Evolutionary conservation across 2,113 vertebrate species (phyloP).

Genomic region (Solea senegalensis): DNA sequence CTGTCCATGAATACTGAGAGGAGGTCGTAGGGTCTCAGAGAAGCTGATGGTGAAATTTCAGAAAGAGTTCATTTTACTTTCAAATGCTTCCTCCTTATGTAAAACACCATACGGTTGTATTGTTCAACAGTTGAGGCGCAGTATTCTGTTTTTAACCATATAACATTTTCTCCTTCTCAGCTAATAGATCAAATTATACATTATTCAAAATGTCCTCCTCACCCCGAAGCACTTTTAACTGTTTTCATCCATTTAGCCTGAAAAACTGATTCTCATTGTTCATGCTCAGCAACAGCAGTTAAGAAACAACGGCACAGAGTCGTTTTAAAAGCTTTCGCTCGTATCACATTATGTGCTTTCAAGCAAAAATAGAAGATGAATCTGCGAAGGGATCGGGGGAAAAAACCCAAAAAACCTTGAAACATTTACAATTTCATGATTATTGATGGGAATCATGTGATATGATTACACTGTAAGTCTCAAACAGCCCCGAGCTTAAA

Average conservation of each 20-base stretch:
- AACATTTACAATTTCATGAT: neutral
- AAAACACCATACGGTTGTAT: neutral
- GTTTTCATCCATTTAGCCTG: neutral
- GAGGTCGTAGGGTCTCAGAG: constrained; percentile 5
- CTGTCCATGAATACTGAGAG: constrained; percentile 23
- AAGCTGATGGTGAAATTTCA: neutral
- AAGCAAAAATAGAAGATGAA: neutral
- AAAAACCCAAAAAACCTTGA: neutral
- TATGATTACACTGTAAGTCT: neutral
- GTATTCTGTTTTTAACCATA: neutral
- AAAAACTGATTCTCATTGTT: neutral
- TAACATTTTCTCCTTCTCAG: neutral
- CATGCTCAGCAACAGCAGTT: neutral
- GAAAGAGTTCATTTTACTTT: neutral
- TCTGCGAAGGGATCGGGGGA: neutral
- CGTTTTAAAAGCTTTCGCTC: neutral
- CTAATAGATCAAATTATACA: neutral
- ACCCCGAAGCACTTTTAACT: neutral
- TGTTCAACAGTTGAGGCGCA: neutral
- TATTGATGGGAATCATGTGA: neutral
- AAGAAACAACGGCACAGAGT: neutral
- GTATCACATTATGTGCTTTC: neutral
- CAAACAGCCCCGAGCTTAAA: neutral
- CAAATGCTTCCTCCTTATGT: neutral
- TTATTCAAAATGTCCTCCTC: neutral